Percentiles rank a stretch among this genome's conserved stretches.
Conservation (phyloP, 2,888 invertebrate genomes). For the Philonicus albiceps region DNA sequence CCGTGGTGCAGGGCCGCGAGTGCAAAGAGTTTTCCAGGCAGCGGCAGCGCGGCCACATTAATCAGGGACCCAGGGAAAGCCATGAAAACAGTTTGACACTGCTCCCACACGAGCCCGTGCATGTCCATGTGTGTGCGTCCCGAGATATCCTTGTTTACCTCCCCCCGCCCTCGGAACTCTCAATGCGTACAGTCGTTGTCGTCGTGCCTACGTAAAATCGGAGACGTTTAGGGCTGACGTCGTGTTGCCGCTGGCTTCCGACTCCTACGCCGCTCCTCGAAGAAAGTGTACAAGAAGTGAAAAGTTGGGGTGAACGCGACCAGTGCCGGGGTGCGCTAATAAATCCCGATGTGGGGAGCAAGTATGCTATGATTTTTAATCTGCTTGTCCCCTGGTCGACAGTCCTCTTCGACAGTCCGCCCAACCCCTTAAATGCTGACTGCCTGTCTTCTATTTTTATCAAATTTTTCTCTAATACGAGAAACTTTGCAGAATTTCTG, state of each 20-base stretch:
- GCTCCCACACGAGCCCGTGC: not conserved
- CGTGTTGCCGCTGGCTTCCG: not conserved
- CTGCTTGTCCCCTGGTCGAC: not conserved
- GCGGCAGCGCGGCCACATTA: not conserved
- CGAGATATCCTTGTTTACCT: constrained; percentile 30
- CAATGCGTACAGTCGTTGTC: constrained; percentile 10
- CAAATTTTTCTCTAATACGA: not conserved
- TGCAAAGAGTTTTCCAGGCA: not conserved
- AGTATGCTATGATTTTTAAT: constrained; percentile 7
- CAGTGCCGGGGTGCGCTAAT: not conserved
- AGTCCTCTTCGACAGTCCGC: not conserved
- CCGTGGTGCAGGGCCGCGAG: not conserved
- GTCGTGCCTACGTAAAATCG: not conserved
- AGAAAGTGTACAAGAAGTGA: not conserved
- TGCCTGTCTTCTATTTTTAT: not conserved
- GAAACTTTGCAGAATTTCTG: not conserved
- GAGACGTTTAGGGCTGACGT: not conserved
- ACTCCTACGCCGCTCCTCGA: not conserved
- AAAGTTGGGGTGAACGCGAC: not conserved
- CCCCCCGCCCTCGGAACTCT: not conserved
- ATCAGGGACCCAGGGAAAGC: constrained; percentile 8
- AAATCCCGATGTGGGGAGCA: constrained; percentile 8
- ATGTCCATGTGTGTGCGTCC: constrained; percentile 9
- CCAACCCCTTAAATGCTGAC: not conserved
- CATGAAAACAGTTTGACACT: constrained; percentile 38